These are phyloP conservation scores for Amazona vittata DNA, from an alignment of 2,113 vertebrate species.

Conservation along the genomic window DNA sequence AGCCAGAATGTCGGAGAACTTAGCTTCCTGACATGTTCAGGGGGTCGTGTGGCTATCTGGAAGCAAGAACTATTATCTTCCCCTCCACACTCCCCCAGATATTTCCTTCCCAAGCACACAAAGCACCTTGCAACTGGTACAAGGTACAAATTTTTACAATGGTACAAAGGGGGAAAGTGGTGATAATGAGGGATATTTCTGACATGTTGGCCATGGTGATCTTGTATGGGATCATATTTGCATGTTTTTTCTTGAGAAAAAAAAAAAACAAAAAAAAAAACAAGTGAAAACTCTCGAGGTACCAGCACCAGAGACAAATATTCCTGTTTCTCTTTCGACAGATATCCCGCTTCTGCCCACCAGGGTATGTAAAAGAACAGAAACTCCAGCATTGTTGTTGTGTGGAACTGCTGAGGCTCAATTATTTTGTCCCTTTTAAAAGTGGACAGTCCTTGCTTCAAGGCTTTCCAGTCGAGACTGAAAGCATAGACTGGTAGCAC, in stretches of 20 bases:
- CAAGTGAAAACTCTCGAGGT: not conserved
- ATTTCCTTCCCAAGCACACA: not conserved
- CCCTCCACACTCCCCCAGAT: accelerated
- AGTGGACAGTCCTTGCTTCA: not conserved
- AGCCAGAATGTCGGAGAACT: not conserved
- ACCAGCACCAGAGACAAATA: not conserved
- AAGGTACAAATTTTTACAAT: not conserved
- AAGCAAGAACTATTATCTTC: not conserved
- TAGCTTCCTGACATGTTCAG: accelerated
- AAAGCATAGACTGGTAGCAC: not conserved
- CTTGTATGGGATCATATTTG: not conserved
- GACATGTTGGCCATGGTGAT: not conserved
- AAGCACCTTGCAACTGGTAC: not conserved
- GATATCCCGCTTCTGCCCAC: not conserved
- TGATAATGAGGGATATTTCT: not conserved
- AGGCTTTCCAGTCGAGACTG: not conserved
- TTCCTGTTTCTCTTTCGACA: not conserved
- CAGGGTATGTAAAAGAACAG: not conserved
- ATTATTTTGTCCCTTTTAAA: not conserved
- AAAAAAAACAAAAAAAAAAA: not conserved
- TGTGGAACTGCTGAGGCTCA: not conserved
- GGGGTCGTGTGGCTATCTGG: not conserved
- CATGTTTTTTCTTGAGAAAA: not conserved
- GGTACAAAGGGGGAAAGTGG: not conserved
- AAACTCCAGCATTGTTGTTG: not conserved